Percentiles rank a stretch among this genome's conserved stretches.
phyloP scores from a whole-genome alignment of 2,888 invertebrate species.

The Parapristionchus giblindavisi region DNA sequence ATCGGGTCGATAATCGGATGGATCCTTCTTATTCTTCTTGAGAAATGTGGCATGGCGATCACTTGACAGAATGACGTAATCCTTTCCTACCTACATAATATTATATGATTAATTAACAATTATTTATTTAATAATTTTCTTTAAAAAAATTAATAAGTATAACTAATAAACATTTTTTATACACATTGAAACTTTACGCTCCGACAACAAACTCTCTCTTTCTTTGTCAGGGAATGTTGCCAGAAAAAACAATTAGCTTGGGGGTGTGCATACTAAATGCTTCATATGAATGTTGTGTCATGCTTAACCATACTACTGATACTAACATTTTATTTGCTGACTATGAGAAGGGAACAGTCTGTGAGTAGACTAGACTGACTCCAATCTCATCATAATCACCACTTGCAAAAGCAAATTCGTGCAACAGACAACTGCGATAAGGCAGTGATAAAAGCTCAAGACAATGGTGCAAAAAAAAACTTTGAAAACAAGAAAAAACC shows the following conservation, averaged over 20 bases:
- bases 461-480: neutral
- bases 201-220: too few species aligned
- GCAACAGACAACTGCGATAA: neutral
- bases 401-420: too few species aligned
- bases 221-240: too few species aligned
- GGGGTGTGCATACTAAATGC: too few species aligned
- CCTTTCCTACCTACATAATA: slow-evolving; percentile 57
- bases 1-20: slow-evolving; percentile 90
- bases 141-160: neutral
- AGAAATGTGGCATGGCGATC: slow-evolving; percentile 64
- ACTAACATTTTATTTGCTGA: too few species aligned
- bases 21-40: slow-evolving; percentile 85
- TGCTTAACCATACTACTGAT: too few species aligned
- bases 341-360: too few species aligned
- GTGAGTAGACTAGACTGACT: too few species aligned
- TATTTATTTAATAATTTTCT: neutral
- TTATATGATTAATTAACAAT: neutral
- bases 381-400: too few species aligned
- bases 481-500: slow-evolving; percentile 41
- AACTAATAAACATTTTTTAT: neutral
- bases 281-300: too few species aligned
- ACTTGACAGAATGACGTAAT: slow-evolving; percentile 63
- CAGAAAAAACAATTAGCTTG: too few species aligned
- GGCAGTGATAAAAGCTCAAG: neutral
- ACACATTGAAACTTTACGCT: too few species aligned